Percentiles rank a stretch among this genome's conserved stretches.
Evolutionary conservation across 1,140 invertebrate genomes (phyloP).

Genomic region (Brachionus rubens): DNA sequence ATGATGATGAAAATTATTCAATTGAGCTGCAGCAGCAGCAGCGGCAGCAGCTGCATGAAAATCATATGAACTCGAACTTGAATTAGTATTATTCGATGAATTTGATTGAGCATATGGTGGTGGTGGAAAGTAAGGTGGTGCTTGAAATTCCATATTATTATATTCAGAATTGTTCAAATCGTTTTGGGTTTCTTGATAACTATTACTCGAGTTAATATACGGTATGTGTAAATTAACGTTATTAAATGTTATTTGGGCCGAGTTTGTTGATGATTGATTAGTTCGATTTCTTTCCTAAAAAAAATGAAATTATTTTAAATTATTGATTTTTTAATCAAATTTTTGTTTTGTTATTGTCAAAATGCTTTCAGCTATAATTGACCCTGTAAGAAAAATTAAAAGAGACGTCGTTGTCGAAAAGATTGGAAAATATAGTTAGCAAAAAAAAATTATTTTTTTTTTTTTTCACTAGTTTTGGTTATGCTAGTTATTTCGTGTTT

Average conservation of each 20-base stretch:
- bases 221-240: not conserved
- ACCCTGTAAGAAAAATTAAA: constrained; percentile 28
- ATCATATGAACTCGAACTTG: not conserved
- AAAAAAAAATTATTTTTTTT: not conserved
- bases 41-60: constrained; percentile 32
- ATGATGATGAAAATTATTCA: constrained; percentile 34
- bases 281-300: not conserved
- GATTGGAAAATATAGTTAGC: not conserved
- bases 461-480: not conserved
- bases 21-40: constrained; percentile 36
- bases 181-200: not conserved
- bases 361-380: constrained; percentile 46
- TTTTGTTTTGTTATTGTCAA: constrained; percentile 16
- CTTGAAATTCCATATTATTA: constrained; percentile 46
- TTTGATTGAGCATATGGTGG: not conserved
- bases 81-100: not conserved
- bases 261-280: not conserved
- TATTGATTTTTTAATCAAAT: constrained; percentile 11
- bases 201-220: not conserved
- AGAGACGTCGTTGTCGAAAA: not conserved
- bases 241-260: not conserved
- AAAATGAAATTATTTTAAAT: not conserved
- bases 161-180: not conserved
- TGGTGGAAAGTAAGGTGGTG: constrained; percentile 39
- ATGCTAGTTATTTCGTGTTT: not conserved